phyloP scores from a whole-genome alignment of 2,888 invertebrate species.

The Holacanthella duospinosa region DNA sequence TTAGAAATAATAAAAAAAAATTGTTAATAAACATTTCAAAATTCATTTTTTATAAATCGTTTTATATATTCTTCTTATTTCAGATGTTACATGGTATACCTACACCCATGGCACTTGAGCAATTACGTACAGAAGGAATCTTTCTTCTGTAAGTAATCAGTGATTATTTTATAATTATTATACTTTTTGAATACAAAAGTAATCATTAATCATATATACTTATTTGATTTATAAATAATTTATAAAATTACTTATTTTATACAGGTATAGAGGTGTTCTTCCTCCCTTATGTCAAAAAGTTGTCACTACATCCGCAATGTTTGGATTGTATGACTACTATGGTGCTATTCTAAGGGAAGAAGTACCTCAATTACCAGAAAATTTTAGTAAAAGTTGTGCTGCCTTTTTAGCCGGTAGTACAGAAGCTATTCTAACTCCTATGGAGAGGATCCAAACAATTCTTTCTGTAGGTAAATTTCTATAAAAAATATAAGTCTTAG shows the following conservation, averaged over 20 bases:
- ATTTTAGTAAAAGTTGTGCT: slow-evolving; percentile 44
- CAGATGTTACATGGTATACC: slow-evolving; percentile 83
- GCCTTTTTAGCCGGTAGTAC: slow-evolving; percentile 58
- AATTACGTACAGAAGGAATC: slow-evolving; percentile 74
- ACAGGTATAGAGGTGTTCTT: slow-evolving; percentile 82
- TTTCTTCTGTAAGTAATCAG: slow-evolving; percentile 66
- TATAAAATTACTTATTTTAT: too few relatives aligned
- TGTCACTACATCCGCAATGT: slow-evolving; percentile 87
- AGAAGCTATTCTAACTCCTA: slow-evolving; percentile 82
- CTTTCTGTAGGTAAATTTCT: slow-evolving; percentile 58
- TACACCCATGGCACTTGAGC: slow-evolving; percentile 59
- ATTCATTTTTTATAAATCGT: too few relatives aligned
- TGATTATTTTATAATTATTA: too few relatives aligned
- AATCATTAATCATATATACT: too few relatives aligned
- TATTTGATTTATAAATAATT: too few relatives aligned
- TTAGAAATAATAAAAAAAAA: too few relatives aligned
- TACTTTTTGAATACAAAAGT: too few relatives aligned
- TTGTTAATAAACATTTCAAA: too few relatives aligned
- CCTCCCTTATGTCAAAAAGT: slow-evolving; percentile 91
- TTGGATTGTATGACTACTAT: slow-evolving; percentile 79
- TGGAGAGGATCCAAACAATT: slow-evolving; percentile 89
- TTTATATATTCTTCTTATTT: neutral
- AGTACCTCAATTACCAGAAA: slow-evolving; percentile 49
- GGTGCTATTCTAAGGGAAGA: slow-evolving; percentile 50
- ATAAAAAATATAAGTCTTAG: too few relatives aligned